Conservation (phyloP, 1,140 invertebrate genomes). For the Arion vulgaris region DNA sequence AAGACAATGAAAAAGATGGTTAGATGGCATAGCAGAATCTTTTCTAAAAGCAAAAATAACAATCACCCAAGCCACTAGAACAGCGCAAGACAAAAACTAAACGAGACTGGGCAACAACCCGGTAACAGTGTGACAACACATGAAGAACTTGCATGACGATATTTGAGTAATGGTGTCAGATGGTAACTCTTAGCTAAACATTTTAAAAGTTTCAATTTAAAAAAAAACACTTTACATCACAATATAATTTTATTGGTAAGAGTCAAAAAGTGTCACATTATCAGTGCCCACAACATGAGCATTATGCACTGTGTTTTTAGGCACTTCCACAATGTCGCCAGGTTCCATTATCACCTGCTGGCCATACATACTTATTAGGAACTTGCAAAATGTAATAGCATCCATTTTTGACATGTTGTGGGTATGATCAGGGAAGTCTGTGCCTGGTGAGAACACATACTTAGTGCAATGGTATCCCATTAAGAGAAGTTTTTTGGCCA, state of each 20-base stretch:
- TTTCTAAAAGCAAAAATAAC: too few species aligned
- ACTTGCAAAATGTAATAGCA: constrained; percentile 61
- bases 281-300: constrained; percentile 64
- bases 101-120: too few species aligned
- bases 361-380: constrained; percentile 65
- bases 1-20: too few species aligned
- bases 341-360: constrained; percentile 63
- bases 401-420: constrained; percentile 66
- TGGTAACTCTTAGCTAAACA: too few species aligned
- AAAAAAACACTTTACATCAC: background rate
- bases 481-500: constrained; percentile 62
- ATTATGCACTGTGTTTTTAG: constrained; percentile 63
- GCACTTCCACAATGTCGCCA: constrained; percentile 69
- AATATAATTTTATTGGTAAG: constrained; percentile 47
- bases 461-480: constrained; percentile 61
- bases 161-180: too few species aligned
- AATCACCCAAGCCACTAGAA: too few species aligned
- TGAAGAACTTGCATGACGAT: too few species aligned
- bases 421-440: constrained; percentile 67
- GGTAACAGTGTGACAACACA: too few species aligned
- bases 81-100: too few species aligned
- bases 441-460: constrained; percentile 64
- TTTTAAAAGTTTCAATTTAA: too few species aligned
- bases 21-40: too few species aligned
- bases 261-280: constrained; percentile 65